phyloP scores from a whole-genome alignment of 1,140 invertebrate species.

The Sycobia sp. region DNA sequence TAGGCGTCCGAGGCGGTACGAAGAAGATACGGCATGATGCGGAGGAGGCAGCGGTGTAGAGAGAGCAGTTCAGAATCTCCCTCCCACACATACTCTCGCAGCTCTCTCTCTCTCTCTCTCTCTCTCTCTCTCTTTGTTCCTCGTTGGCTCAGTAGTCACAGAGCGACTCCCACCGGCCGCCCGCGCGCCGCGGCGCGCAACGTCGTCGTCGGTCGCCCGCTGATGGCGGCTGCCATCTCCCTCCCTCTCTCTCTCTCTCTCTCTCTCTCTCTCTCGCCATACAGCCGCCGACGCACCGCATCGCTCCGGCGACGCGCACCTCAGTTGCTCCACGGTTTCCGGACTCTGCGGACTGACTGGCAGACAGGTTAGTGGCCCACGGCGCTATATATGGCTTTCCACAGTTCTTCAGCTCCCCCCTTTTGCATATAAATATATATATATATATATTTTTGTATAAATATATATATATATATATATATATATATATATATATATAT shows the following conservation, averaged over 20 bases:
- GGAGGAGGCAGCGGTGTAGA: neutral
- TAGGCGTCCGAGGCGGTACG: neutral
- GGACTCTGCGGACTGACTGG: constrained; percentile 44
- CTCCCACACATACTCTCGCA: too few relatives aligned
- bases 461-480: too few relatives aligned
- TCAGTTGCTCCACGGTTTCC: constrained; percentile 47
- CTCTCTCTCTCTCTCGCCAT: constrained; percentile 6
- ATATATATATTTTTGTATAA: too few relatives aligned
- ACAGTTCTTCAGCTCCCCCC: too few relatives aligned
- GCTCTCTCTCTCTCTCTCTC: neutral
- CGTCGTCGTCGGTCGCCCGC: too few relatives aligned
- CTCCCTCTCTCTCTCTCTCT: constrained; percentile 4
- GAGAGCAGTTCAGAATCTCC: too few relatives aligned
- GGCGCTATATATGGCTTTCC: too few relatives aligned
- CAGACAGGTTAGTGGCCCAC: constrained; percentile 38
- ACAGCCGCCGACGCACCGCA: neutral
- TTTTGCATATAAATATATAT: too few relatives aligned
- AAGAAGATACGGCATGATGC: neutral
- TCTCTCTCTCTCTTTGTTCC: neutral
- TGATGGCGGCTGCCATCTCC: neutral
- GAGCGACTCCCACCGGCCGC: too few relatives aligned
- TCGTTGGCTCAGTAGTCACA: too few relatives aligned
- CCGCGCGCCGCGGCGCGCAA: too few relatives aligned
- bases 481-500: too few relatives aligned
- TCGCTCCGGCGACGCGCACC: constrained; percentile 13